Percentiles rank a stretch among this genome's conserved stretches.
Evolutionary conservation across 2,888 invertebrate species (phyloP).

Genomic region (Luperina nickerlii): DNA sequence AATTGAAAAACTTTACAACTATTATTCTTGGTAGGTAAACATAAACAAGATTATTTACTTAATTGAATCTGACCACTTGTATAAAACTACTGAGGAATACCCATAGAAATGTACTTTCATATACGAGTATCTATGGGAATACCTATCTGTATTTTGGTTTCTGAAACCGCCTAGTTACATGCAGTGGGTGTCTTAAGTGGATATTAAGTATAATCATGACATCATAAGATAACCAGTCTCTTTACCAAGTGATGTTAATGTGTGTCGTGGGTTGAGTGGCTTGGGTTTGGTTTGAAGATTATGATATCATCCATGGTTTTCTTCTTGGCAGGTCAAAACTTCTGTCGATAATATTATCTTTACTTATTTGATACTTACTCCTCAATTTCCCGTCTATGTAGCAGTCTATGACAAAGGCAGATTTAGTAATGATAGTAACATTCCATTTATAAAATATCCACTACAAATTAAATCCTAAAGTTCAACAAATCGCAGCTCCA

Average conservation of each 20-base stretch:
- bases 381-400: neutral
- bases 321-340: neutral
- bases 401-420: neutral
- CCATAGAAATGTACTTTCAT: no score
- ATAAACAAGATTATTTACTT: slow-evolving; percentile 1
- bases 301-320: neutral
- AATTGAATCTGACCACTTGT: slow-evolving; percentile 5
- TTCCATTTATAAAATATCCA: neutral
- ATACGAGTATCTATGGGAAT: neutral
- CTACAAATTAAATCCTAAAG: slow-evolving; percentile 27
- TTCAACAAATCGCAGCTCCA: slow-evolving; percentile 23
- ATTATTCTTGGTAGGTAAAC: neutral
- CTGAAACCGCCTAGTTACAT: slow-evolving; percentile 30
- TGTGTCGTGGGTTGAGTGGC: neutral
- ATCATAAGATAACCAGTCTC: slow-evolving; percentile 35
- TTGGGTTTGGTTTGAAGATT: neutral
- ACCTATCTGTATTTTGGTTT: slow-evolving; percentile 20
- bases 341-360: neutral
- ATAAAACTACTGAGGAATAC: slow-evolving; percentile 7
- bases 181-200: slow-evolving; percentile 39
- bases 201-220: slow-evolving; percentile 39
- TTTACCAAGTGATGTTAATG: slow-evolving; percentile 27
- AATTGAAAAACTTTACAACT: neutral
- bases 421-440: neutral
- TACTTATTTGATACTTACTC: neutral